phyloP scores from a whole-genome alignment of 2,113 vertebrate genomes.

The Engraulis encrasicolus region DNA sequence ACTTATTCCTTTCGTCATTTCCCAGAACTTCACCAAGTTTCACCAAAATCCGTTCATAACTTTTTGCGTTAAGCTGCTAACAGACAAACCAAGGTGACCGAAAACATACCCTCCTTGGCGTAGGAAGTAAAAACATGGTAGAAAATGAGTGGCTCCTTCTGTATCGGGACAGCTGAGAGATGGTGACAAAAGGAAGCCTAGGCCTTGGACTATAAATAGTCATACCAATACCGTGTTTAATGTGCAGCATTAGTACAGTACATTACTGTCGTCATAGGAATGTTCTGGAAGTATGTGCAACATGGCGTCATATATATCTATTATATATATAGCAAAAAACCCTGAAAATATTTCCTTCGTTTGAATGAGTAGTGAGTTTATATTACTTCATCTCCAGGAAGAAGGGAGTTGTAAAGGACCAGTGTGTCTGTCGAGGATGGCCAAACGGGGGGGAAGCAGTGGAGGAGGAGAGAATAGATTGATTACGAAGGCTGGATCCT shows the following conservation, averaged over 20 bases:
- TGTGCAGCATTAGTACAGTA: conserved; percentile 94
- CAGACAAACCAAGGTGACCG: no score
- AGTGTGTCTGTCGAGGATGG: conserved; percentile 32
- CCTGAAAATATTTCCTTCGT: no score
- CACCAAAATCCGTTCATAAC: no score
- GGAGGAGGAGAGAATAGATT: neutral
- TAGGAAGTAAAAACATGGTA: no score
- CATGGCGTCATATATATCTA: conserved; percentile 76
- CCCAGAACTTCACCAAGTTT: no score
- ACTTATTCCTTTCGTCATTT: no score
- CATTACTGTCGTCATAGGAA: conserved; percentile 96
- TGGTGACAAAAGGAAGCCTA: conserved; percentile 46
- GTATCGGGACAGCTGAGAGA: no score
- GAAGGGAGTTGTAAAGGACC: conserved; percentile 74
- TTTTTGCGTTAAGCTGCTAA: no score
- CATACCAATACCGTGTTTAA: conserved; percentile 75
- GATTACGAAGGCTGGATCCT: conserved; percentile 85
- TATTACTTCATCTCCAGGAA: conserved; percentile 61
- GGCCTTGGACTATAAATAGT: conserved; percentile 63
- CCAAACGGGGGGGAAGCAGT: conserved; percentile 40
- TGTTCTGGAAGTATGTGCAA: conserved; percentile 73
- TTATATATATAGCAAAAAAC: conserved; percentile 64
- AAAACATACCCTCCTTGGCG: no score
- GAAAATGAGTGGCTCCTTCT: no score
- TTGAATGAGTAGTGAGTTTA: conserved; percentile 78